Base-by-base conservation (phyloP, 2,113 vertebrate species). In the Lepisosteus osseus region DNA sequence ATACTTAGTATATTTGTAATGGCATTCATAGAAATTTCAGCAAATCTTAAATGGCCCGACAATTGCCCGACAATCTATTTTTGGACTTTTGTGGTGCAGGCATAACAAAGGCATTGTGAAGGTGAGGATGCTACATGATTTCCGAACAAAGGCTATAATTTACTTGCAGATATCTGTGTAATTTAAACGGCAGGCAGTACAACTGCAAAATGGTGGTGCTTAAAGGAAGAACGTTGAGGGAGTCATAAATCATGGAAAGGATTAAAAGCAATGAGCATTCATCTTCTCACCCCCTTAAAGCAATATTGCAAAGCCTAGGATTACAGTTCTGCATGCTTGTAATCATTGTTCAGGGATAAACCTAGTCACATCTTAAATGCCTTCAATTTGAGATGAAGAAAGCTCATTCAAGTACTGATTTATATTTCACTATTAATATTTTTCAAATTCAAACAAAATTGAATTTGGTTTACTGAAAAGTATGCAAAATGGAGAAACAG, bases 251-350 rank as follows among this genome's bases (percentile, higher is more conserved):
- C 93, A 93, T 81, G 73, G 79, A 83, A 72, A 84, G 87, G 89
- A 95, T 95, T 95, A 94, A 86, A 84, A 82, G 84, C 88, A 88
- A 94, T 91, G 90, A 93, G 73, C 90, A 92, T 96, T 93, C 86
- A 92, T 95, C 94, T 90, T 92, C 89, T 91, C 87, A 90, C 86
- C 86, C 79, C 89, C 80, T 13, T 85, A 80, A 89, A 89, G 84
- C 68, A 72, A 81, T 85, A 84, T 82, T 84, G 77, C 76, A 89
- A 92, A 94, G 83, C 83, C 81, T 84, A 79, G 86, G 86, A 90
- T 93, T 91, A 94, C 85, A 90, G 84, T n/a, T 82, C 79, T 80
- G 63, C 82, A 78, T 80, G 78, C 80, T 70, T 76, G 76, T 91
- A 91, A 90, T 93, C 83, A 86, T 79, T 78, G 67, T 81, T 77